Percentiles rank a stretch among this genome's conserved stretches.
phyloP scores from a whole-genome alignment of 2,113 vertebrate genomes.

The Melozone crissalis region DNA sequence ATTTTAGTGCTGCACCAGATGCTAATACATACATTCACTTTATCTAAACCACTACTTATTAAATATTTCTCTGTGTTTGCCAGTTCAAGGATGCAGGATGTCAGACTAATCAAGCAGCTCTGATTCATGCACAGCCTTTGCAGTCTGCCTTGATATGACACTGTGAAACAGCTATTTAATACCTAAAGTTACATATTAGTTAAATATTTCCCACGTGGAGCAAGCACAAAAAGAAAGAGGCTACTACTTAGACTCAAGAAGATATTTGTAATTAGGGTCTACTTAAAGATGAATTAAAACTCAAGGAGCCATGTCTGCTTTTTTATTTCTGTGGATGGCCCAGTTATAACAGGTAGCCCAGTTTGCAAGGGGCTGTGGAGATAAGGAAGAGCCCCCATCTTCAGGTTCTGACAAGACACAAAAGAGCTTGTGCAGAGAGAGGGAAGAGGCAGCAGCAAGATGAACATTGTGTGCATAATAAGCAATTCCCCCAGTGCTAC shows the following conservation, averaged over 20 bases:
- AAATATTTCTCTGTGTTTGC: not conserved
- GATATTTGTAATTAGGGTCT: not conserved
- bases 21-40: not conserved
- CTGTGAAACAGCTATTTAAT: not conserved
- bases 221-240: not conserved
- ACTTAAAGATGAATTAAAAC: not conserved
- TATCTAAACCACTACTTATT: not conserved
- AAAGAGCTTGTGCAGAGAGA: not conserved
- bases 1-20: not conserved
- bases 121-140: not conserved
- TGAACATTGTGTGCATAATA: not conserved
- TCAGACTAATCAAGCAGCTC: not conserved
- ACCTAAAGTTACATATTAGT: not conserved
- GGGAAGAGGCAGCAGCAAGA: slow-evolving; percentile 9
- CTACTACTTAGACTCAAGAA: not conserved
- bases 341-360: not conserved
- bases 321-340: not conserved
- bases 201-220: not conserved
- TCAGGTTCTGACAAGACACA: not conserved
- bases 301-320: not conserved
- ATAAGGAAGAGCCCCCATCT: not conserved
- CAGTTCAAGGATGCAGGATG: not conserved
- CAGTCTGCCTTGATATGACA: not conserved
- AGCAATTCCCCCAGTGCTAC: not conserved
- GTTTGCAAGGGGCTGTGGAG: not conserved